Evolutionary conservation across 2,888 invertebrate genomes (phyloP).

Genomic region (Carterocephalus palaemon): DNA sequence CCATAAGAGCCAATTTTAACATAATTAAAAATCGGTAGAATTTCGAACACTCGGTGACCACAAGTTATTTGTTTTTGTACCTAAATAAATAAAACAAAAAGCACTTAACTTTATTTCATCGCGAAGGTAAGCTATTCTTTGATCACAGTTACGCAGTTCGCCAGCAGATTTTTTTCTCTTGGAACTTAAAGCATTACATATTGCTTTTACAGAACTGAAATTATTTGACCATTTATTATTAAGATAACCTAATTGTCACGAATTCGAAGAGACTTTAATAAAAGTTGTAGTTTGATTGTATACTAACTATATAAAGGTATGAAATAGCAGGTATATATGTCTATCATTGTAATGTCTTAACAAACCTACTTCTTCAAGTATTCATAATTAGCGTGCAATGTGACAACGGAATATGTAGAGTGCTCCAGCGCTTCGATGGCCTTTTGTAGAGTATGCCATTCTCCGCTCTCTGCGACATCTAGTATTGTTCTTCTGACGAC

Average conservation of each 20-base stretch:
- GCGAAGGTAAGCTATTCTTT: constrained; percentile 51
- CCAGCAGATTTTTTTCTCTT: constrained; percentile 44
- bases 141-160: constrained; percentile 47
- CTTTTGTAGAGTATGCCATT: constrained; percentile 43
- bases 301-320: too few species aligned
- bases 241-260: too few species aligned
- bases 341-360: not conserved
- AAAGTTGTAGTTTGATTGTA: too few species aligned
- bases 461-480: constrained; percentile 50
- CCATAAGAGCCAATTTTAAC: too few species aligned
- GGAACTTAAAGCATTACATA: constrained; percentile 31
- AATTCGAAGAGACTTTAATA: too few species aligned
- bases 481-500: constrained; percentile 49
- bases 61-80: too few species aligned
- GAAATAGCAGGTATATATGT: not conserved
- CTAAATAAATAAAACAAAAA: too few species aligned
- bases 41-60: too few species aligned
- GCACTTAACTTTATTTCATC: constrained; percentile 57
- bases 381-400: constrained; percentile 40
- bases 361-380: constrained; percentile 42
- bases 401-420: constrained; percentile 37
- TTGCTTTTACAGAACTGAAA: constrained; percentile 42
- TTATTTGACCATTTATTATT: too few species aligned
- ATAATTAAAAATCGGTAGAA: too few species aligned
- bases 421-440: constrained; percentile 41